Percentiles rank a stretch among this genome's conserved stretches.
Conservation (phyloP, 2,113 vertebrate genomes). For the Petroica traversi region DNA sequence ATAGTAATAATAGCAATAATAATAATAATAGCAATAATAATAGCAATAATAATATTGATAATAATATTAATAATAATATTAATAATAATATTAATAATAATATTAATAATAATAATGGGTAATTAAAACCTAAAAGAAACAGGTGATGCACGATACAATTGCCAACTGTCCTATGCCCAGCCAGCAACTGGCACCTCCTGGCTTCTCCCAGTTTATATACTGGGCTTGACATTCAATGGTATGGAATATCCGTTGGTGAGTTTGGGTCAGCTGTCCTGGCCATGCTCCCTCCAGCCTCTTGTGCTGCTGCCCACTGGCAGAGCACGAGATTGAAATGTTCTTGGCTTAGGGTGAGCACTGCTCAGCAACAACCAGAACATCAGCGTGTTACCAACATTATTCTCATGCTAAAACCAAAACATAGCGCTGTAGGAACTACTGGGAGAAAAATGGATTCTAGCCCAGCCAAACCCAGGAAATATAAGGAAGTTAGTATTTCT, state of each 20-base stretch:
- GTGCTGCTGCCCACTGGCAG: neutral
- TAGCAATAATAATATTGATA: neutral
- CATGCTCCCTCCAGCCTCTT: rapidly evolving
- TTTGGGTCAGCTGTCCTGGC: neutral
- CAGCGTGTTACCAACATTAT: rapidly evolving
- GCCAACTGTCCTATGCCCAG: neutral
- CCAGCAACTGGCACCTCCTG: neutral
- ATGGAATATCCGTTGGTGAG: rapidly evolving
- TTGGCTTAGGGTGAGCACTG: neutral
- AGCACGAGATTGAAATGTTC: neutral
- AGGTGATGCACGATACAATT: rapidly evolving
- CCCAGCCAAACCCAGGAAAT: neutral
- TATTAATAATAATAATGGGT: neutral
- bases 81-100: neutral
- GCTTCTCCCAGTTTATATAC: neutral
- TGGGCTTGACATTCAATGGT: rapidly evolving
- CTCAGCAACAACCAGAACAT: neutral
- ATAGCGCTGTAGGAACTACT: neutral
- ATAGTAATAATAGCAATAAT: neutral
- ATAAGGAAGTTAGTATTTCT: neutral
- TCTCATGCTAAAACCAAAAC: neutral
- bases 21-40: neutral
- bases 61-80: neutral
- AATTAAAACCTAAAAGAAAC: neutral
- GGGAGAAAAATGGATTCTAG: neutral